Conservation (phyloP, 1,140 invertebrate species). For the Ceratosolen fusciceps region DNA sequence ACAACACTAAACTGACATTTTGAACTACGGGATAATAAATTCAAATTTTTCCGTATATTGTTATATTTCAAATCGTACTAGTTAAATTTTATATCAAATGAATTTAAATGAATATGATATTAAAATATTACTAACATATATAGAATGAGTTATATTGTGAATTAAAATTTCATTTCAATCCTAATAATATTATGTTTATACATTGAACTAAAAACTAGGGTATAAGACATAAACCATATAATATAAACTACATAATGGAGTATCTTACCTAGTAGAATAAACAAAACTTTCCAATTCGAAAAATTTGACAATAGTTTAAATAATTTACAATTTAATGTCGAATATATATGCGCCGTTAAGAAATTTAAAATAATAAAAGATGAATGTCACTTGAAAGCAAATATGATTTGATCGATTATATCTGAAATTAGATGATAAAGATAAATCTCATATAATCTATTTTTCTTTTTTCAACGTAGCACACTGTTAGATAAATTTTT, state of each 20-base stretch:
- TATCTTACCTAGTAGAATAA: not conserved
- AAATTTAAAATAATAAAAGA: slow-evolving; percentile 8
- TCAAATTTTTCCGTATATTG: not conserved
- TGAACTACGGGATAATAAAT: not conserved
- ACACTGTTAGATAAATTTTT: not conserved
- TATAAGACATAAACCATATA: too few relatives aligned
- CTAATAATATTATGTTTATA: not conserved
- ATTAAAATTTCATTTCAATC: too few relatives aligned
- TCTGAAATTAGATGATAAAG: not conserved
- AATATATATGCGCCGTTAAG: not conserved
- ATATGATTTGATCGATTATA: not conserved
- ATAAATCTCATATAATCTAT: not conserved
- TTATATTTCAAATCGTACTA: not conserved
- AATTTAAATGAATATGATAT: not conserved
- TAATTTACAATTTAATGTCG: not conserved
- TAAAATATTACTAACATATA: not conserved
- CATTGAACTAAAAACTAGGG: too few relatives aligned
- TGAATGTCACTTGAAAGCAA: not conserved
- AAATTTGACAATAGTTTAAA: not conserved
- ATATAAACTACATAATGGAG: not conserved
- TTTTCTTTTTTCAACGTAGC: not conserved
- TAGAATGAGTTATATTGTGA: too few relatives aligned
- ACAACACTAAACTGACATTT: not conserved
- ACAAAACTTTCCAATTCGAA: not conserved
- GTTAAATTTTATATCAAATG: not conserved